Base-by-base conservation (phyloP, 2,888 invertebrate species). In the Pediacus dermestoides region DNA sequence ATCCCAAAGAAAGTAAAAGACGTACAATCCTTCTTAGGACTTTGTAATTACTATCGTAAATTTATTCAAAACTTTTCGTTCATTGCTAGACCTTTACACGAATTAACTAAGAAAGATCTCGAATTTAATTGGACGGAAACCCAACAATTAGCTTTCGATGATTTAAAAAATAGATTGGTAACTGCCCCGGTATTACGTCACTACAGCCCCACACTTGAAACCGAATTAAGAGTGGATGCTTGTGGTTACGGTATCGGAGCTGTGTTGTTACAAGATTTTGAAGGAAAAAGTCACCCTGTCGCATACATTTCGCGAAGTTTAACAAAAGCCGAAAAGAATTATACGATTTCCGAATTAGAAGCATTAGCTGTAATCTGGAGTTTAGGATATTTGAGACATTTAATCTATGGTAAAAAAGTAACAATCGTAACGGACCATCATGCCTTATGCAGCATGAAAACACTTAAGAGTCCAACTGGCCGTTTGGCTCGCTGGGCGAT, bases 341-440 rank as follows among this genome's bases (percentile, higher is more conserved):
- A 61, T 22, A 58, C 58, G 18, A 58, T 57, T 1, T 61, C 60
- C 12, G 68, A 70, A 28, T 37, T 60, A n/a, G 62, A 68, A 36
- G 55, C 51, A 1, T 43, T 68, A 4, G 65, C 64, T 1, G 54
- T 66, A 0, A 58, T 67, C 0, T 55, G 50, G 34, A 47, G 55
- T 7, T 25, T 66, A 2, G 39, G 51, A n/a, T 43, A 51, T 18
- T 22, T 52, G 8, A 10, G 47, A 21, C 47, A 49, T 18, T 14
- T 46, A 8, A 33, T 50, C 15, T 38, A 47, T 18, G 45, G 50
- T 2, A 34, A 39, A 31, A 30, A 33, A 2, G 22, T 51, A 16
- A 40, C 4, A 7, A 46, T 53, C 4, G 21, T 40, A n/a, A 43
- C 44, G 2, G 34, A 46, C 21, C 42, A 50, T 9, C 30, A 39